Evolutionary conservation across 2,113 vertebrate species (phyloP), one percentile per base, ranked within the genome.

Genomic region (Buteo buteo): DNA sequence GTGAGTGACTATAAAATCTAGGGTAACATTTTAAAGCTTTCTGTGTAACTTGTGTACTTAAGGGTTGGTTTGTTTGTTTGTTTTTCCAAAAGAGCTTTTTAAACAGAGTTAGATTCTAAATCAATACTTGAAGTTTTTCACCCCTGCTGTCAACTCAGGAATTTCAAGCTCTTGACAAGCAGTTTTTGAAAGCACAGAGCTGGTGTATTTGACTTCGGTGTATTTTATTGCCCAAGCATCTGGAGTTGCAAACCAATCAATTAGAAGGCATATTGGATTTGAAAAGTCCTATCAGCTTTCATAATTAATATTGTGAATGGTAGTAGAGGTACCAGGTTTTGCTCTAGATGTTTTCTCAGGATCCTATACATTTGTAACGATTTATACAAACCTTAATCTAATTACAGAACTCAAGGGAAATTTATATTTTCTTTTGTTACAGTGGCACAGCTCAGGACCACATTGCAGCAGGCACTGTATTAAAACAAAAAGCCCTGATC

Each of bases 381-480:
- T 92, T 58, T 82, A 78, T 88, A 92, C 54, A 93, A 92, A 81
- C 57, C 26, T 86, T 64, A 93, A 84, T 82, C 96, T 96, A 96
- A 97, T 97, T 95, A 95, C 85, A 91, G 66, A 73, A 47, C 93
- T 96, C 93, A 70, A 91, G 82, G 82, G 92, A 97, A 96, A 89
- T 93, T 52, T 18, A 4, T 61, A 10, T 80, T 86, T 74, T 40
- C 52, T 55, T 83, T 74, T 61, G 57, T 80, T 83, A 45, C 3
- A 2, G 45, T 32, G 72, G 62, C 66, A 70, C 36, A 88, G 66
- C 61, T 65, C 71, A 52, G 71, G 71, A 69, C 42, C 24, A 77
- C 49, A 13, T 11, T 50, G 73, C 55, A 78, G 50, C 70, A 70
- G 65, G 21, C 47, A 36, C 50, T 18, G 29, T 42, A 42, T 0